Base-by-base conservation (phyloP, 2,797 vertebrate genomes). In the Tangara arthus region DNA sequence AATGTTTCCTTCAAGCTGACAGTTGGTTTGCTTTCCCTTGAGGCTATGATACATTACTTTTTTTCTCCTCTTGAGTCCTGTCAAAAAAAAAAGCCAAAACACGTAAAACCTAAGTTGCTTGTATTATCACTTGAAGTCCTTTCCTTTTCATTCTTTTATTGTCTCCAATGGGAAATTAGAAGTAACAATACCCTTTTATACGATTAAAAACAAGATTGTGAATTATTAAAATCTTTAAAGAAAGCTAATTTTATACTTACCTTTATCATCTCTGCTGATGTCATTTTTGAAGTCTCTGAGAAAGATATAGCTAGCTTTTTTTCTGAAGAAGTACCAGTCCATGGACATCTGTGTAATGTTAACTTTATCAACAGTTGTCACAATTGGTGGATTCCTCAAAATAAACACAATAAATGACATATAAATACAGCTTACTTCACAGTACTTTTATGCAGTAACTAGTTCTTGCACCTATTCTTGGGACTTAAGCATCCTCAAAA, bases 11-110 rank as follows among this genome's bases (percentile, higher is more conserved):
- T 93, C 76, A 82, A 83, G 61, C 9, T 91, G 90, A 86, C 85
- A 93, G 47, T n/a, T 90, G 82, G 30, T 78, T 94, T 91, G 34
- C 72, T 92, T 90, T 91, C 79, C 79, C 85, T 87, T 81, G 72
- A 81, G 79, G 72, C 44, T 91, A 82, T 35, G 53, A 57, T 49
- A 71, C 26, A 44, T 34, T 47, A 49, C 11, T 47, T 87, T 86
- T 91, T 92, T 79, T 18, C 17, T 68, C 7, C n/a, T 90, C 55
- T 79, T 72, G 42, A 88, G 46, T 81, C 63, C 65, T 91, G 77
- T 69, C 55, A 79, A 90, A 88, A 85, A 78, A 78, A 82, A 80
- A 4, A 4, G 20, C 26, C 57, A 76, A 83, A 71, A 46, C 21
- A 59, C 2, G 4, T 68, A 66, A 71, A 85, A 20, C 26, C 16